Evolutionary conservation across 2,113 vertebrate species (phyloP), one percentile per base, ranked within the genome.

Genomic region (Catagonus wagneri): DNA sequence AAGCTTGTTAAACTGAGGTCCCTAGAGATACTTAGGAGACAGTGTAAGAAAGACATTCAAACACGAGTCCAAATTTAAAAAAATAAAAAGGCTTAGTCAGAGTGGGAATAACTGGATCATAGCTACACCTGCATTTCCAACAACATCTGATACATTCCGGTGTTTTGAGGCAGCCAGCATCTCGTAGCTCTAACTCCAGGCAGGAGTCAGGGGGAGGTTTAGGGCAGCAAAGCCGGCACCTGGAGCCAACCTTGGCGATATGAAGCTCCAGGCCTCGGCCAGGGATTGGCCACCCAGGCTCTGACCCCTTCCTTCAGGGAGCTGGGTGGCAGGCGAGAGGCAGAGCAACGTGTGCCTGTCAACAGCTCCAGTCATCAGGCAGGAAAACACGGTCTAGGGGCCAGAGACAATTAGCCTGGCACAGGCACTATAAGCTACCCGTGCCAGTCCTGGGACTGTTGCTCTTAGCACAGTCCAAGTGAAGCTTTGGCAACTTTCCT

Each of bases 341-440:
- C 44, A 39, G 12, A 50, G 50, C 44, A 29, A 66, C n/a, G 2
- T 8, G 78, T 54, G 66, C 36, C 22, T 11, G 27, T 85, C 72
- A 75, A 60, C 68, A 93, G 39, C 74, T 81, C 63, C 36, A 74
- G 32, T 93, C 81, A 94, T 58, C 78, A 85, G 90, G 68, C 86
- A 94, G 16, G 56, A 85, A 85, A 91, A 66, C 14, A 11, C 0
- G 0, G n/a, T 32, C 75, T 11, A 22, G 78, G 71, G 29, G 80
- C 95, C 94, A 92, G 61, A 72, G 75, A 90, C 71, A 72, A 83
- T 91, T 92, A 96, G n/a, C 34, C 91, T 92, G 91, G 83, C 81
- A 58, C 17, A 6, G 25, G 20, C 12, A 32, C 50, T 13, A 0
- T 2, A 2, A 78, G 89, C 79, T 68, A 23, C 54, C 27, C 32